Percentiles rank a stretch among this genome's conserved stretches.
phyloP scores from a whole-genome alignment of 2,888 invertebrate species.

The Agriotes lineatus region DNA sequence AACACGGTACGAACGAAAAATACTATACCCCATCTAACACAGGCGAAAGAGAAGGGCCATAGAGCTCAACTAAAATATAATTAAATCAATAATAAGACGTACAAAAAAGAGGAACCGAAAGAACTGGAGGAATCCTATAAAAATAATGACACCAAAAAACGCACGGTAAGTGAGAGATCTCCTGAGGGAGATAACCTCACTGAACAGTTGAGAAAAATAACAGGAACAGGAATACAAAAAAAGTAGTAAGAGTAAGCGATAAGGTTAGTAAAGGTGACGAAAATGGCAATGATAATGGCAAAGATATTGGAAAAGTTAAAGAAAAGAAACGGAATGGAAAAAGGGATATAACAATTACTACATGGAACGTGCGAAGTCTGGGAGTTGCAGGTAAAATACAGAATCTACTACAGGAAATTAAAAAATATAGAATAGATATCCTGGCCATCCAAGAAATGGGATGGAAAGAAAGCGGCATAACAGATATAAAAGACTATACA shows the following conservation, averaged over 20 bases:
- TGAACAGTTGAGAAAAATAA: neutral
- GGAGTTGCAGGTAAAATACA: too few species aligned
- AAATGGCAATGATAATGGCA: slow-evolving; percentile 15
- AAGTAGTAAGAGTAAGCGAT: slow-evolving; percentile 1
- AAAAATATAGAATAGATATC: too few species aligned
- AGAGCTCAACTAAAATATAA: slow-evolving; percentile 7
- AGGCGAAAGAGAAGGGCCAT: neutral
- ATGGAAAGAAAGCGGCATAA: too few species aligned
- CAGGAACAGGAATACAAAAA: neutral
- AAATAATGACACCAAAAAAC: slow-evolving; percentile 4
- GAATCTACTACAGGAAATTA: too few species aligned
- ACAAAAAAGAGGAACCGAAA: neutral
- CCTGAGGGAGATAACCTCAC: neutral
- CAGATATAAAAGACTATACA: too few species aligned
- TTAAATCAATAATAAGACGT: slow-evolving; percentile 2
- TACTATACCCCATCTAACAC: neutral
- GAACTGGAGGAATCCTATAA: neutral
- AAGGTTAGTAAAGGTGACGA: neutral
- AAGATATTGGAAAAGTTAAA: too few species aligned
- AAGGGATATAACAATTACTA: too few species aligned
- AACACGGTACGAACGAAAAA: neutral
- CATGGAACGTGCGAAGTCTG: too few species aligned
- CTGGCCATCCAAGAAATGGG: too few species aligned
- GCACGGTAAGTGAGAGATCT: slow-evolving; percentile 13
- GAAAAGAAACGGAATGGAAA: too few species aligned